Conservation (phyloP, 2,888 invertebrate genomes). For the Lasiommata megera region DNA sequence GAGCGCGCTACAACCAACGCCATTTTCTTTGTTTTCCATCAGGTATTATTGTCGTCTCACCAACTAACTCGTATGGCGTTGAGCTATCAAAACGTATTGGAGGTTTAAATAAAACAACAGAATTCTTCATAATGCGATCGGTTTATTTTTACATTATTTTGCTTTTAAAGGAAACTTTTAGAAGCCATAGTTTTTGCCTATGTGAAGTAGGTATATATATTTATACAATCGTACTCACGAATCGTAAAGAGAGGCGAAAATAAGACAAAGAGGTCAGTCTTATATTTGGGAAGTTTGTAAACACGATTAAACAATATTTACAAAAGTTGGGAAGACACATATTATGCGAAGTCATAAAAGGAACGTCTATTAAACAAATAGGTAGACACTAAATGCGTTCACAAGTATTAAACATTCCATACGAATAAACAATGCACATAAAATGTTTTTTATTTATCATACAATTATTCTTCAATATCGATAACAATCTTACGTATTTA, state of each 20-base stretch:
- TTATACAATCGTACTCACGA: constrained; percentile 54
- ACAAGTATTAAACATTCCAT: constrained; percentile 55
- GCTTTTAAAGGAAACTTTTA: constrained; percentile 67
- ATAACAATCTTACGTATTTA: constrained; percentile 75
- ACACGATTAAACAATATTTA: constrained; percentile 73
- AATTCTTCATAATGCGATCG: constrained; percentile 49
- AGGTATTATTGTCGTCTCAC: too few species aligned
- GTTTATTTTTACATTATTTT: constrained; percentile 72
- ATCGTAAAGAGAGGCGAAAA: constrained; percentile 73
- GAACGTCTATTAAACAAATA: constrained; percentile 61
- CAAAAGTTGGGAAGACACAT: constrained; percentile 78
- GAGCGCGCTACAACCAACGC: too few species aligned
- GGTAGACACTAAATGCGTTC: constrained; percentile 47
- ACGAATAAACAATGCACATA: constrained; percentile 63
- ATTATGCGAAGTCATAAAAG: constrained; percentile 63
- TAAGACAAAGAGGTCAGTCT: constrained; percentile 81
- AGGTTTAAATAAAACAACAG: constrained; percentile 37
- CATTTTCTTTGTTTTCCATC: too few species aligned
- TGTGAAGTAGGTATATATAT: constrained; percentile 57
- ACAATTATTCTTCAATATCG: constrained; percentile 53
- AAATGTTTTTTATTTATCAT: constrained; percentile 54
- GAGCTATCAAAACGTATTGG: not conserved
- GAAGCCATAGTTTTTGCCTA: constrained; percentile 69
- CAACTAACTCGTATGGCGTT: too few species aligned
- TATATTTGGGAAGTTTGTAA: constrained; percentile 80